These are phyloP conservation scores for Isaurus tuberculatus DNA, from an alignment of 92 coral and sea anemone genomes.

Conservation along the genomic window DNA sequence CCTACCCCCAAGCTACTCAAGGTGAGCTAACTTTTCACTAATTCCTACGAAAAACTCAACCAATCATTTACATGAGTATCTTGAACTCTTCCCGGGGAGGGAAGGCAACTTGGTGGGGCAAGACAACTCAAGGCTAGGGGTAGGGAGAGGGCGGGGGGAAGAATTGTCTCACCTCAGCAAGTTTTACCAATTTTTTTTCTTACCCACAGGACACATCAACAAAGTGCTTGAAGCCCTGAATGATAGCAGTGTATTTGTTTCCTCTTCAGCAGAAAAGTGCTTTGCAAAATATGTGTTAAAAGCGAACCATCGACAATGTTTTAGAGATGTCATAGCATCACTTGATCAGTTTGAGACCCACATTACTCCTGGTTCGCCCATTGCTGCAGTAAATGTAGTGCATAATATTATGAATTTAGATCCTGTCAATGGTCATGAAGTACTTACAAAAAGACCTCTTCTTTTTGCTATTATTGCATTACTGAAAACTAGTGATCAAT, in stretches of 20 bases:
- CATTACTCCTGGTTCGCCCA: neutral
- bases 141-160: no score
- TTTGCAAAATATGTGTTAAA: conserved; percentile 72
- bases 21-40: no score
- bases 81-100: no score
- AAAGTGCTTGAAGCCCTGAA: conserved; percentile 62
- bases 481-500: conserved; percentile 43
- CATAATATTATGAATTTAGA: conserved; percentile 58
- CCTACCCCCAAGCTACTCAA: no score
- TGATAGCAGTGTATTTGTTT: conserved; percentile 93
- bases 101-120: no score
- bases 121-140: no score
- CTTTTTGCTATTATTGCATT: conserved; percentile 59
- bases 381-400: conserved; percentile 69
- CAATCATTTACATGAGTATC: no score
- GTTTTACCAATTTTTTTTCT: neutral
- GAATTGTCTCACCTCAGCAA: no score
- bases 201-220: conserved; percentile 59
- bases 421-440: conserved; percentile 65
- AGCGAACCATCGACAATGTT: conserved; percentile 10
- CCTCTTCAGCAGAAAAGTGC: conserved; percentile 76
- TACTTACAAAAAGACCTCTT: conserved; percentile 59
- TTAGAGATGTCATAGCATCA: neutral
- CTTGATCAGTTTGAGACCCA: conserved; percentile 11
- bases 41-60: no score